Evolutionary conservation across 2,888 invertebrate species (phyloP).

Genomic region (Troides oblongomaculatus): DNA sequence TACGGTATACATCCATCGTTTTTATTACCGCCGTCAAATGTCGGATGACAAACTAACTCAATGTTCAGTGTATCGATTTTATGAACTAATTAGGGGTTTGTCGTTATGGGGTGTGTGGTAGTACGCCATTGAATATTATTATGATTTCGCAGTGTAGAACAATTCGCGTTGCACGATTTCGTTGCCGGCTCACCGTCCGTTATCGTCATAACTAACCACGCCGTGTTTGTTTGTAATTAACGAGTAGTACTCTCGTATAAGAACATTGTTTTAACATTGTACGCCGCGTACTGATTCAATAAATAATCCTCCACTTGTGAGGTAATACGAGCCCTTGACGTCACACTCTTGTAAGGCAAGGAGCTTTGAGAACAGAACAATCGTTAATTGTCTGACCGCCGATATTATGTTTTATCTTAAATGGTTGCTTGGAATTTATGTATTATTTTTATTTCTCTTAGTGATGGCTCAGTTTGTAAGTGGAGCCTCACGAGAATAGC

Average conservation of each 20-base stretch:
- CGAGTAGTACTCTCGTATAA: slow-evolving; percentile 61
- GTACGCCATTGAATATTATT: slow-evolving; percentile 40
- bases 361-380: slow-evolving; percentile 44
- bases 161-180: slow-evolving; percentile 27
- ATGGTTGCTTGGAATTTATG: slow-evolving; percentile 30
- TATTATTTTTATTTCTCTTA: background rate
- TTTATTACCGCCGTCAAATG: too few species aligned
- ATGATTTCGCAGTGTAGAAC: slow-evolving; percentile 20
- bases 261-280: slow-evolving; percentile 60
- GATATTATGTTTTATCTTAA: slow-evolving; percentile 34
- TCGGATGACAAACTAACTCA: too few species aligned
- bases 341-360: slow-evolving; percentile 41
- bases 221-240: slow-evolving; percentile 74
- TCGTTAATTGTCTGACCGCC: slow-evolving; percentile 42
- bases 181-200: slow-evolving; percentile 41
- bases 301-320: slow-evolving; percentile 66
- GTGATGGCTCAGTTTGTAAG: too few species aligned
- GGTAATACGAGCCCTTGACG: slow-evolving; percentile 51
- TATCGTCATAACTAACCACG: slow-evolving; percentile 48
- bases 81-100: too few species aligned
- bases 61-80: too few species aligned
- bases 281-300: slow-evolving; percentile 46
- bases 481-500: too few species aligned
- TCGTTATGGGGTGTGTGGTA: background rate
- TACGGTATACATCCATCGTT: too few species aligned